A percentile compares a stretch with the other conserved stretches of the same genome.
Conservation (phyloP, 2,113 vertebrate genomes). For the Tricholaema leucomelas region DNA sequence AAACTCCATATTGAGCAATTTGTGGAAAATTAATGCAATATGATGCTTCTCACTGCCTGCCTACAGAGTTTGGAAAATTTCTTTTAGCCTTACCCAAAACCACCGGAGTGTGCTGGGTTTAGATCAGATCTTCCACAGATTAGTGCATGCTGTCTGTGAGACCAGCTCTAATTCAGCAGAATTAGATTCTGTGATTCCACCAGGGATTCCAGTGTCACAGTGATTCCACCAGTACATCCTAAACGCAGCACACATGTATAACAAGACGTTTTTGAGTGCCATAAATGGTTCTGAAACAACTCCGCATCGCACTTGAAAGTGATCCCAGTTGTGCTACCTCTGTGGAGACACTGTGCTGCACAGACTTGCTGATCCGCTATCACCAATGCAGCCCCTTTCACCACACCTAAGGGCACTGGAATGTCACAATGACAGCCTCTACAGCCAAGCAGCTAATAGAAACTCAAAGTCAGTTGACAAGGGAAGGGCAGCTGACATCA, state of each 20-base stretch:
- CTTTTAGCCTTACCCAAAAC: constrained; percentile 7
- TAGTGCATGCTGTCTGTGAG: neutral
- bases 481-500: too few species aligned
- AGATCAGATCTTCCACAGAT: neutral
- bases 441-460: neutral
- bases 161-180: neutral
- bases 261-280: neutral
- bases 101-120: neutral
- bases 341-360: neutral
- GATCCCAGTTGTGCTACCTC: neutral
- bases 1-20: constrained; percentile 9
- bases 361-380: neutral
- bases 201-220: too few species aligned
- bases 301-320: neutral
- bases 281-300: neutral
- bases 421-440: neutral
- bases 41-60: neutral
- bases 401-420: neutral
- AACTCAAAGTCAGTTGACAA: too few species aligned
- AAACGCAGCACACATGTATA: neutral
- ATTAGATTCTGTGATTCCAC: too few species aligned
- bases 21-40: constrained; percentile 37
- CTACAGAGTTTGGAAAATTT: neutral
- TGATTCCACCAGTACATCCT: neutral
- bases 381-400: neutral